Conservation (phyloP, 2,113 vertebrate species). For the Lophura nycthemera region DNA sequence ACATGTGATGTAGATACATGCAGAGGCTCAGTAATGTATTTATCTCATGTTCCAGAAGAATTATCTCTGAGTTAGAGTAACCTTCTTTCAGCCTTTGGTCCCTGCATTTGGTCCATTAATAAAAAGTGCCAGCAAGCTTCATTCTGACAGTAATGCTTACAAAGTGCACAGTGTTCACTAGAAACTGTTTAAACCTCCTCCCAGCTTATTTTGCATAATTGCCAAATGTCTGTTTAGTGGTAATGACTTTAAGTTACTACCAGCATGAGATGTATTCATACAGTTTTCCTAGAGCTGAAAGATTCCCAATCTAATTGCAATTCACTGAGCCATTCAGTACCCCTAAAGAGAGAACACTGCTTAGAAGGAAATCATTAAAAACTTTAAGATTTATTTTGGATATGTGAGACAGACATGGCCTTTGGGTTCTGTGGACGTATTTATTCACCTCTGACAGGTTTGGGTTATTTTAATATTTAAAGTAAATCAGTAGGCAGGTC, state of each 20-base stretch:
- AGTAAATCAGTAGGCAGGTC: constrained; percentile 38
- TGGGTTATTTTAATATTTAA: not conserved
- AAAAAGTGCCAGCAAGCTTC: not conserved
- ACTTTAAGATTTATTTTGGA: constrained; percentile 34
- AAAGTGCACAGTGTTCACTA: constrained; percentile 24
- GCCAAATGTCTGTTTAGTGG: constrained; percentile 52
- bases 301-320: constrained; percentile 48
- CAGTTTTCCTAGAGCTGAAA: constrained; percentile 50
- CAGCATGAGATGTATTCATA: constrained; percentile 41
- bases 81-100: not conserved
- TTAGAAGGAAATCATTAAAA: constrained; percentile 45
- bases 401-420: not conserved
- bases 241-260: constrained; percentile 63
- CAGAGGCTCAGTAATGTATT: not conserved
- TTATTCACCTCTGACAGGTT: constrained; percentile 15
- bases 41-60: constrained; percentile 19
- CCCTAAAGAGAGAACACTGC: constrained; percentile 11
- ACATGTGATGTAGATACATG: not conserved
- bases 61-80: not conserved
- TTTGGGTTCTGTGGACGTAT: not conserved
- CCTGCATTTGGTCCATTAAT: not conserved
- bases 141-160: not conserved
- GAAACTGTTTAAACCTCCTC: constrained; percentile 53
- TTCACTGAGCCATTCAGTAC: constrained; percentile 53
- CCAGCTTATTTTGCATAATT: constrained; percentile 60